Evolutionary conservation across 2,113 vertebrate species (phyloP).

Genomic region (Taxidea taxus): DNA sequence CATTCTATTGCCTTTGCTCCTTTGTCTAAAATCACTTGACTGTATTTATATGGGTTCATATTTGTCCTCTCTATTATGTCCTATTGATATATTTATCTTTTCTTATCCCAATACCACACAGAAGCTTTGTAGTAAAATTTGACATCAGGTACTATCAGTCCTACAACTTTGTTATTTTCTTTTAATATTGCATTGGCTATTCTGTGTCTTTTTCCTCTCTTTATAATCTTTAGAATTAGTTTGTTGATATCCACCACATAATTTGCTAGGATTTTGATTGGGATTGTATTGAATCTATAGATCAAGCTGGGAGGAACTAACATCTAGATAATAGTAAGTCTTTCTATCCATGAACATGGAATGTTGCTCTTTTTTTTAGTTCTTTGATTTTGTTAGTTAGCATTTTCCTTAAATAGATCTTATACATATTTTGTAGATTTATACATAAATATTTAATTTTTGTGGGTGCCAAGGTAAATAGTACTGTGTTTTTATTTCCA

Average conservation of each 20-base stretch:
- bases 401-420: neutral
- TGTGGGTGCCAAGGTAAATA: neutral
- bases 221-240: neutral
- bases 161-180: neutral
- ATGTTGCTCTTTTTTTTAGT: neutral
- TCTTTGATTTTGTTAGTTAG: neutral
- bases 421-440: neutral
- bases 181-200: neutral
- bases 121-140: neutral
- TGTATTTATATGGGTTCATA: neutral
- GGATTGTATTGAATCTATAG: neutral
- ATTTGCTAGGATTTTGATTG: neutral
- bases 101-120: neutral
- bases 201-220: neutral
- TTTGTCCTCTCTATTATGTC: neutral
- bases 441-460: neutral
- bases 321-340: neutral
- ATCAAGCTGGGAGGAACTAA: neutral
- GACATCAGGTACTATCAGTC: neutral
- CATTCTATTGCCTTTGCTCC: neutral
- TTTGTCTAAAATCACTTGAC: neutral
- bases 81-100: neutral
- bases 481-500: too few relatives aligned
- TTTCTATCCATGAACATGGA: neutral
- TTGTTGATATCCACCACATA: neutral